Evolutionary conservation across 1,140 invertebrate species (phyloP).

Genomic region (Dendroctonus valens): DNA sequence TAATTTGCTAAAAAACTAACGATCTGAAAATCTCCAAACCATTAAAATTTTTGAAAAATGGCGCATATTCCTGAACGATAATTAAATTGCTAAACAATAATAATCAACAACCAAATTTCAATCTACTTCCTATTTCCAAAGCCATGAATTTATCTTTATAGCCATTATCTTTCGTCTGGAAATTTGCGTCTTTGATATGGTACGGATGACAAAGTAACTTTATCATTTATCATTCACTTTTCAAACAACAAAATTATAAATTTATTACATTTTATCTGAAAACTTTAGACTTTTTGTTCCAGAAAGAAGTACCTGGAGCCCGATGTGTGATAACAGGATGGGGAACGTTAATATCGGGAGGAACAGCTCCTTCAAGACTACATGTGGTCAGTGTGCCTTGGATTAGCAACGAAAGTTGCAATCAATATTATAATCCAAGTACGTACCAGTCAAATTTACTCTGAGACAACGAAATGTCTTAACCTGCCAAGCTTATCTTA

Average conservation of each 20-base stretch:
- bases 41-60: no score
- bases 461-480: no score
- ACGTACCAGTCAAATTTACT: not conserved
- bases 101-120: no score
- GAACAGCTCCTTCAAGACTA: not conserved
- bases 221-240: not conserved
- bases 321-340: conserved; percentile 34
- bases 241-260: not conserved
- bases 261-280: not conserved
- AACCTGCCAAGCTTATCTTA: no score
- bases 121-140: no score
- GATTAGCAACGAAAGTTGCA: conserved; percentile 15
- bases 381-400: conserved; percentile 14
- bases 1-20: no score
- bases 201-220: no score
- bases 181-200: not conserved
- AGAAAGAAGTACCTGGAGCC: conserved; percentile 5
- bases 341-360: conserved; percentile 37
- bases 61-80: no score
- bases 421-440: conserved; percentile 8
- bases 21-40: no score
- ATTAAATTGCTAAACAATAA: no score
- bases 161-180: no score
- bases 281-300: not conserved
- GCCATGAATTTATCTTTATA: no score